phyloP scores from a whole-genome alignment of 2,113 vertebrate genomes.

The Austrofundulus limnaeus region DNA sequence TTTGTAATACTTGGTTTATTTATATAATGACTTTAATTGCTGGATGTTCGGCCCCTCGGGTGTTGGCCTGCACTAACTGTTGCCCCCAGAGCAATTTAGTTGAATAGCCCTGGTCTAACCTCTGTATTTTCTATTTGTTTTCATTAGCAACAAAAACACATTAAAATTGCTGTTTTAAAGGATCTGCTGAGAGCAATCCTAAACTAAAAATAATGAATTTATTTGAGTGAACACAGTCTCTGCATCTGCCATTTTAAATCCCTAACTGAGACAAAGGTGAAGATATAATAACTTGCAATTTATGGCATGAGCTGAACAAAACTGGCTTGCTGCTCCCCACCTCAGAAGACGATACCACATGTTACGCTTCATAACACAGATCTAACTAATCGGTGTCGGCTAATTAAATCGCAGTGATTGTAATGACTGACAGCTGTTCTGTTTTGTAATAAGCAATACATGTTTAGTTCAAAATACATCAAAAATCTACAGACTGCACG shows the following conservation, averaged over 20 bases:
- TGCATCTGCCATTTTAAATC: background rate
- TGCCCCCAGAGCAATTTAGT: too few relatives aligned
- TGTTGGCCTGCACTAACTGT: too few relatives aligned
- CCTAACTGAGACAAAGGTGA: background rate
- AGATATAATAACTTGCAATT: background rate
- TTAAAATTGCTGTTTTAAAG: too few relatives aligned
- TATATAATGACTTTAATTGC: too few relatives aligned
- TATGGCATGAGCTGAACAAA: background rate
- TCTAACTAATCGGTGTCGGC: background rate
- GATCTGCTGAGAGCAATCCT: too few relatives aligned
- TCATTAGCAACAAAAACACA: too few relatives aligned
- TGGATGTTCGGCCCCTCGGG: too few relatives aligned
- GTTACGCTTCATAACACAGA: background rate
- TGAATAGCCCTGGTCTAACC: too few relatives aligned
- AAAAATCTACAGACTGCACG: conserved; percentile 7
- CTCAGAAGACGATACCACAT: background rate
- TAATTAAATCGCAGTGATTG: background rate
- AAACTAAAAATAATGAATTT: too few relatives aligned
- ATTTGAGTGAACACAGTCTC: background rate
- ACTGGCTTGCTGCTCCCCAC: background rate
- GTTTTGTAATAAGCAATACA: conserved; percentile 4
- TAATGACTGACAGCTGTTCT: background rate
- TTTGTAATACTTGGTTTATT: too few relatives aligned
- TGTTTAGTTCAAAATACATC: conserved; percentile 15
- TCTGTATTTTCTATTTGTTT: too few relatives aligned